Conservation (phyloP, 2,888 invertebrate genomes). For the Marronus borbonicus region DNA sequence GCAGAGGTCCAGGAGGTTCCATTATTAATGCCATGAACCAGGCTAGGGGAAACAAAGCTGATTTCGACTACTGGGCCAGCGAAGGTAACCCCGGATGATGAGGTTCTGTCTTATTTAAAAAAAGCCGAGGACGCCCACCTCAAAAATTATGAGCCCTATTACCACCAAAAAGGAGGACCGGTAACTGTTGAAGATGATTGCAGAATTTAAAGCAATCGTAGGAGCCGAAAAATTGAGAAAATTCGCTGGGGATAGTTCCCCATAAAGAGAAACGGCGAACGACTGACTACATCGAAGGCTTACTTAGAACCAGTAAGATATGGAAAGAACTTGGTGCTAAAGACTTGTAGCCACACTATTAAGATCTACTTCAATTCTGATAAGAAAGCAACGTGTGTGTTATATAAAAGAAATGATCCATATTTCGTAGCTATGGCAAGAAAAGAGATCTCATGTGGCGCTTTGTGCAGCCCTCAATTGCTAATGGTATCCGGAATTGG, state of each 20-base stretch:
- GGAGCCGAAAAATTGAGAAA: slow-evolving; percentile 86
- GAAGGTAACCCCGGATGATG: slow-evolving; percentile 90
- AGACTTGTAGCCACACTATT: slow-evolving; percentile 87
- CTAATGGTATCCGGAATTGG: slow-evolving; percentile 93
- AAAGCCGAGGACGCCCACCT: slow-evolving; percentile 85
- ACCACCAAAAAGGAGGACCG: slow-evolving; percentile 84
- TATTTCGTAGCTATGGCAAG: slow-evolving; percentile 76
- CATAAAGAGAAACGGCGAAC: slow-evolving; percentile 90
- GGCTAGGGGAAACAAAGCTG: slow-evolving; percentile 88
- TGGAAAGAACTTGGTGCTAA: slow-evolving; percentile 85
- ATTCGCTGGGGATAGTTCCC: slow-evolving; percentile 83
- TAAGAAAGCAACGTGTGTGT: slow-evolving; percentile 84
- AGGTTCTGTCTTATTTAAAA: slow-evolving; percentile 91
- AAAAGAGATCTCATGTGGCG: slow-evolving; percentile 81
- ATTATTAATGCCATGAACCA: slow-evolving; percentile 98
- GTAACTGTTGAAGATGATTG: slow-evolving; percentile 87
- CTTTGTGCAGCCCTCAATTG: slow-evolving; percentile 95
- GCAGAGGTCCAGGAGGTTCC: slow-evolving; percentile 87
- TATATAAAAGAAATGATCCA: slow-evolving; percentile 75
- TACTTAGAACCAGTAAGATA: slow-evolving; percentile 85
- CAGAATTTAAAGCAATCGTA: slow-evolving; percentile 83
- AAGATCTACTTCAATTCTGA: slow-evolving; percentile 83
- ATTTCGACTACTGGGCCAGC: slow-evolving; percentile 91
- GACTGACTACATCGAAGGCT: slow-evolving; percentile 86
- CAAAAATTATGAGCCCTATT: slow-evolving; percentile 82